phyloP scores from a whole-genome alignment of 1,140 invertebrate species.

The Zaprionus gabonicus region DNA sequence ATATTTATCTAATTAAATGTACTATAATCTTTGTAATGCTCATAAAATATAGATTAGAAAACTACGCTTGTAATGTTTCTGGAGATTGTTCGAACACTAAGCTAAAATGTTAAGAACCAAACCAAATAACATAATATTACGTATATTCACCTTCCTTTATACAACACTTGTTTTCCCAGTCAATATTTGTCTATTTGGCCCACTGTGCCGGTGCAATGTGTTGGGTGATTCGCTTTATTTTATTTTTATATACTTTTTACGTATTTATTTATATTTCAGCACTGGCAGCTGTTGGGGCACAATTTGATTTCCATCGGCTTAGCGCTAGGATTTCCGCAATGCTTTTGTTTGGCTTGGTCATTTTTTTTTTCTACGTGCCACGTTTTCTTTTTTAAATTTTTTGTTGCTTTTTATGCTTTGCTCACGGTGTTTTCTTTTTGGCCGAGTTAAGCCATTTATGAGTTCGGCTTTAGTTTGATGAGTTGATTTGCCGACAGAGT shows the following conservation, averaged over 20 bases:
- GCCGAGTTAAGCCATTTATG: slow-evolving; percentile 45
- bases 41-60: no score
- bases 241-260: slow-evolving; percentile 48
- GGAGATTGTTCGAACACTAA: no score
- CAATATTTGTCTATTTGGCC: background rate
- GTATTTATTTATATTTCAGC: slow-evolving; percentile 45
- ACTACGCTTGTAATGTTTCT: no score
- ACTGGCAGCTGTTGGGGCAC: slow-evolving; percentile 47
- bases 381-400: background rate
- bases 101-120: no score
- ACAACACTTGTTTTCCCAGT: no score
- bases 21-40: no score
- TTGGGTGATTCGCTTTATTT: slow-evolving; percentile 28
- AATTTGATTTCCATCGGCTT: slow-evolving; percentile 59
- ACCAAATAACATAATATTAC: no score
- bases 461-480: slow-evolving; percentile 45
- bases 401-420: slow-evolving; percentile 5
- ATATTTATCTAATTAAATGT: no score
- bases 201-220: slow-evolving; percentile 44
- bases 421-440: slow-evolving; percentile 6
- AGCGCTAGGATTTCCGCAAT: slow-evolving; percentile 53
- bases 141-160: no score
- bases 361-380: slow-evolving; percentile 7
- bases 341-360: slow-evolving; percentile 39
- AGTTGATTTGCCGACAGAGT: slow-evolving; percentile 37